Conservation (phyloP, 2,113 vertebrate genomes). For the Alligator mississippiensis region DNA sequence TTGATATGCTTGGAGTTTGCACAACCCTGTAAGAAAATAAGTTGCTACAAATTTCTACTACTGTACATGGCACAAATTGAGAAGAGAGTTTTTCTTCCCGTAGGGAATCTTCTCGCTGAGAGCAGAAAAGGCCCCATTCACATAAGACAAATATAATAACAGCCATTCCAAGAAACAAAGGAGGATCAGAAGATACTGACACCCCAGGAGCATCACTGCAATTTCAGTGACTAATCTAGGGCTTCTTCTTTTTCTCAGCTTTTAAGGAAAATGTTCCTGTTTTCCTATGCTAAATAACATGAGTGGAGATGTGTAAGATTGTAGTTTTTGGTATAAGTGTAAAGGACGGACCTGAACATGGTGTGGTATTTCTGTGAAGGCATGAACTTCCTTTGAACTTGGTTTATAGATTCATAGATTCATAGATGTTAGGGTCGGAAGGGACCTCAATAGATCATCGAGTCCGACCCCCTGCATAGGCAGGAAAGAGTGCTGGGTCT, state of each 20-base stretch:
- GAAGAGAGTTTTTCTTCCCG: background rate
- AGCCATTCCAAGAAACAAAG: background rate
- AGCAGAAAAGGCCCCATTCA: background rate
- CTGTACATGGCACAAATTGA: accelerated
- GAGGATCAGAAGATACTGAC: background rate
- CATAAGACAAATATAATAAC: background rate
- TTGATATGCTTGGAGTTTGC: background rate
- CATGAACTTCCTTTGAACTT: background rate
- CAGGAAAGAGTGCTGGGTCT: too few relatives aligned
- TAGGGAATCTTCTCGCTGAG: background rate
- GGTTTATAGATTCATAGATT: too few relatives aligned
- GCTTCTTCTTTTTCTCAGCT: background rate
- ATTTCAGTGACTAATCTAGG: background rate
- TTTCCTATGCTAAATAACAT: accelerated
- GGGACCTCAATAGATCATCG: too few relatives aligned
- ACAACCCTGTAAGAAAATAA: background rate
- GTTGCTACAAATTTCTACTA: background rate
- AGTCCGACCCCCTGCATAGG: too few relatives aligned
- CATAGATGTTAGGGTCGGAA: too few relatives aligned
- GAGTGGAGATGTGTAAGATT: background rate
- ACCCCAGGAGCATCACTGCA: background rate
- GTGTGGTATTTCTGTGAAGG: background rate
- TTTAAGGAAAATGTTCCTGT: background rate
- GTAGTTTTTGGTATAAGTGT: background rate
- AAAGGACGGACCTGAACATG: background rate